phyloP scores from a whole-genome alignment of 2,888 invertebrate genomes.

The Blastobasis lacticolella region DNA sequence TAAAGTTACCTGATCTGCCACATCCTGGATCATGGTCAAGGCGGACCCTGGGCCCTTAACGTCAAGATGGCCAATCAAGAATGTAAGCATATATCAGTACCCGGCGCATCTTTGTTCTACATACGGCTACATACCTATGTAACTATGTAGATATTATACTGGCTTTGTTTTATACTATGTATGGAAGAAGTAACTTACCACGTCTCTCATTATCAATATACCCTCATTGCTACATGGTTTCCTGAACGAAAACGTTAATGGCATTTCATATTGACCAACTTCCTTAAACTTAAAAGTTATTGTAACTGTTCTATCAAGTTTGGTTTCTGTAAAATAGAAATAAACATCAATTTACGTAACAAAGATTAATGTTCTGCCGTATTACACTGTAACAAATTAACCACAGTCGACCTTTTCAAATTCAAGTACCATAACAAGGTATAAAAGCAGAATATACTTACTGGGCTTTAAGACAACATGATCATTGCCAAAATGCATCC shows the following conservation, averaged over 20 bases:
- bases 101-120: too few species aligned
- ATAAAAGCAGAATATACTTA: conserved; percentile 21
- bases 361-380: too few species aligned
- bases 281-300: conserved; percentile 30
- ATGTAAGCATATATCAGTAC: too few species aligned
- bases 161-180: background rate
- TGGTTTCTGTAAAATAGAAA: conserved; percentile 30
- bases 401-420: background rate
- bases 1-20: too few species aligned
- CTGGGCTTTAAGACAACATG: conserved; percentile 26
- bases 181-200: conserved; percentile 41
- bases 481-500: conserved; percentile 23
- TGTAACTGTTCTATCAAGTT: conserved; percentile 18
- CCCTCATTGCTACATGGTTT: conserved; percentile 25
- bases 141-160: too few species aligned
- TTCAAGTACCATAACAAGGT: background rate
- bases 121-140: too few species aligned
- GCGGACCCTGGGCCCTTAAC: too few species aligned
- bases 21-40: too few species aligned
- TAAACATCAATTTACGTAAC: too few species aligned
- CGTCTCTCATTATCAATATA: conserved; percentile 48
- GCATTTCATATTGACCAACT: conserved; percentile 56
- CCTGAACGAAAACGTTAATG: conserved; percentile 51
- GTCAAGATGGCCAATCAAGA: too few species aligned
- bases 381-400: too few species aligned